phyloP scores from a whole-genome alignment of 2,797 vertebrate species.

The Emydoidea blandingii region DNA sequence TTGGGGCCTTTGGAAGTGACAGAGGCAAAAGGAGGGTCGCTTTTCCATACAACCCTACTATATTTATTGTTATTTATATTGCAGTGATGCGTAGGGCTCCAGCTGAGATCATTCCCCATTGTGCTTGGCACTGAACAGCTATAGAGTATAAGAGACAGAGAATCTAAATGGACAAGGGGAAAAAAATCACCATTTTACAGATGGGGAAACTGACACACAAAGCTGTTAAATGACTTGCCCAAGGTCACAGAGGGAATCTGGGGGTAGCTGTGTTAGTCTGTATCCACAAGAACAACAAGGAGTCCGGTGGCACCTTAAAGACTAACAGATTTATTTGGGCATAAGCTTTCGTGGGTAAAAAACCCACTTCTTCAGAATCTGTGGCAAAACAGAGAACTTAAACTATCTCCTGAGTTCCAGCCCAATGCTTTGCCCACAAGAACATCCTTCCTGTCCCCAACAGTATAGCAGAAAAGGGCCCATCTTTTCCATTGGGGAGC shows the following conservation, averaged over 20 bases:
- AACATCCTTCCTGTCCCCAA: not conserved
- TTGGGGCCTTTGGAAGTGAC: not conserved
- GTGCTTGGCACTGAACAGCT: fast-evolving
- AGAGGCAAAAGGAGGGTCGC: fast-evolving
- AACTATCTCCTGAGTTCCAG: not conserved
- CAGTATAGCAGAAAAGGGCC: not conserved
- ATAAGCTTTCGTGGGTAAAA: too few species aligned
- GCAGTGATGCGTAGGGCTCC: fast-evolving
- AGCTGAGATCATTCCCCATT: fast-evolving
- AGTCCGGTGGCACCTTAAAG: too few species aligned
- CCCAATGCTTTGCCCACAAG: not conserved
- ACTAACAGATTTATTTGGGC: too few species aligned
- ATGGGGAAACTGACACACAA: fast-evolving
- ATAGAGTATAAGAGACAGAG: fast-evolving
- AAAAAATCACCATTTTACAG: fast-evolving
- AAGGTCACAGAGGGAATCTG: fast-evolving
- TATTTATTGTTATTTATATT: not conserved
- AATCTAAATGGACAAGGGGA: fast-evolving
- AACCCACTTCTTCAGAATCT: not conserved
- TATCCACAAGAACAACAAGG: too few species aligned
- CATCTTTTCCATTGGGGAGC: fast-evolving
- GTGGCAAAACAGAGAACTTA: not conserved
- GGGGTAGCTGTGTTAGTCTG: too few species aligned
- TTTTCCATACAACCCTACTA: fast-evolving
- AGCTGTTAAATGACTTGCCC: not conserved